Percentiles rank a stretch among this genome's conserved stretches.
These are phyloP conservation scores for Pycnonotus jocosus DNA, from an alignment of 2,113 vertebrate genomes.

Conservation along the genomic window DNA sequence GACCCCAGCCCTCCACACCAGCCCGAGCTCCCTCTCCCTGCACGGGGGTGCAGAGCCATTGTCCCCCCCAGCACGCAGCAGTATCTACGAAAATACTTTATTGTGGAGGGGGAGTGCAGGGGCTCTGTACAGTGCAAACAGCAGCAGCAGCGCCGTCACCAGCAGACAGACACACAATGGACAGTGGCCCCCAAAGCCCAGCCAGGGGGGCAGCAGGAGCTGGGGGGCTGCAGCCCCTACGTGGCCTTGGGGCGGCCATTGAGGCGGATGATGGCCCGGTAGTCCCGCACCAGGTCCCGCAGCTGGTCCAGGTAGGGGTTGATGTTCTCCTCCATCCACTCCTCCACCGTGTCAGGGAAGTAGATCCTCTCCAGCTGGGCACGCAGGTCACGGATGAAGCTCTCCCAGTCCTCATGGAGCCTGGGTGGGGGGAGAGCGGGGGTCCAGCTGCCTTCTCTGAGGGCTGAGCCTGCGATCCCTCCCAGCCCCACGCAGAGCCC, in stretches of 20 bases:
- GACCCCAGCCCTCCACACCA: neutral
- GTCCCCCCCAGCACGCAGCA: neutral
- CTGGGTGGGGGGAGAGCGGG: neutral
- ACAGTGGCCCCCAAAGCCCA: neutral
- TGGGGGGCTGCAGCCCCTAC: neutral
- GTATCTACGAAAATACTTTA: constrained; percentile 62
- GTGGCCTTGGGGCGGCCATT: constrained; percentile 53
- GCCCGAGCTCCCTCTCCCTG: neutral
- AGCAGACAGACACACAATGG: accelerated
- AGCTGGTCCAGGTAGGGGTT: constrained; percentile 69
- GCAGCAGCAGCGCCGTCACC: accelerated
- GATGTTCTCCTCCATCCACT: constrained; percentile 79
- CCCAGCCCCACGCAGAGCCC: accelerated
- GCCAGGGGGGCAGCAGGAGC: accelerated
- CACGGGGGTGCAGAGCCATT: accelerated
- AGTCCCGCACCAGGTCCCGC: constrained; percentile 62
- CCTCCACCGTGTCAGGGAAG: constrained; percentile 74
- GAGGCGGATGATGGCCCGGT: constrained; percentile 61
- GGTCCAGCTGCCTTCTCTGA: neutral
- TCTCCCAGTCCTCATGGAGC: constrained; percentile 69
- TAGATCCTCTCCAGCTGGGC: constrained; percentile 65
- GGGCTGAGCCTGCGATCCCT: accelerated
- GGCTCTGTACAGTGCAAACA: neutral
- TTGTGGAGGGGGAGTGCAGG: neutral
- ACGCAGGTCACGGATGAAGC: constrained; percentile 51